A percentile compares a stretch with the other conserved stretches of the same genome.
Conservation (phyloP, 1,140 invertebrate genomes). For the Bombus vancouverensis region DNA sequence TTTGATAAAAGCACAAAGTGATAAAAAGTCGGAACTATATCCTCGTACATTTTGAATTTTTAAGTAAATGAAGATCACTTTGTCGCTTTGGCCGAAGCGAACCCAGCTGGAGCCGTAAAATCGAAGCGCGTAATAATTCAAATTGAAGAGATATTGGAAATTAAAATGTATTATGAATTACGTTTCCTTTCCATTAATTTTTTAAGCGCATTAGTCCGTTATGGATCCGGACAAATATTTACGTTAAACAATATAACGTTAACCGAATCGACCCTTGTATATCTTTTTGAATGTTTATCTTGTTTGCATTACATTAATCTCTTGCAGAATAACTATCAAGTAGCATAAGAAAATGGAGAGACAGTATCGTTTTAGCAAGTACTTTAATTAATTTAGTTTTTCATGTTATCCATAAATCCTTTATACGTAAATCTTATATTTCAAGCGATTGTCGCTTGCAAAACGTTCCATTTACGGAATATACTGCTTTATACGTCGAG, state of each 20-base stretch:
- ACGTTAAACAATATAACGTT: background rate
- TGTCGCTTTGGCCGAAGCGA: background rate
- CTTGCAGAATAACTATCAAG: too few relatives aligned
- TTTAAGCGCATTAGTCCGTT: background rate
- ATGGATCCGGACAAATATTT: background rate
- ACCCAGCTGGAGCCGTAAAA: background rate
- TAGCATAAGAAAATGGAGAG: too few relatives aligned
- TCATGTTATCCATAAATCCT: too few relatives aligned
- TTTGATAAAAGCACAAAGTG: background rate
- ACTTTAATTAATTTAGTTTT: too few relatives aligned
- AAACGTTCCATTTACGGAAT: too few relatives aligned
- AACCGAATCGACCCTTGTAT: too few relatives aligned
- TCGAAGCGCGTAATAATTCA: background rate
- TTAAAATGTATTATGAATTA: background rate
- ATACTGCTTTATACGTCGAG: too few relatives aligned
- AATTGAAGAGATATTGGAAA: background rate
- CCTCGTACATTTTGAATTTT: background rate
- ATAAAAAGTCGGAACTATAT: background rate
- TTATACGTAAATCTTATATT: too few relatives aligned
- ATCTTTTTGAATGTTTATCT: too few relatives aligned
- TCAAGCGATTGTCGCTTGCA: too few relatives aligned
- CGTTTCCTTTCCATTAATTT: background rate
- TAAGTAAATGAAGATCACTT: background rate
- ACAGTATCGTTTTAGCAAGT: too few relatives aligned
- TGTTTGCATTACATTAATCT: too few relatives aligned